Evolutionary conservation across 1,140 invertebrate genomes (phyloP), one percentile per base, ranked within the genome.

Genomic region (Oreohelix idahoensis): DNA sequence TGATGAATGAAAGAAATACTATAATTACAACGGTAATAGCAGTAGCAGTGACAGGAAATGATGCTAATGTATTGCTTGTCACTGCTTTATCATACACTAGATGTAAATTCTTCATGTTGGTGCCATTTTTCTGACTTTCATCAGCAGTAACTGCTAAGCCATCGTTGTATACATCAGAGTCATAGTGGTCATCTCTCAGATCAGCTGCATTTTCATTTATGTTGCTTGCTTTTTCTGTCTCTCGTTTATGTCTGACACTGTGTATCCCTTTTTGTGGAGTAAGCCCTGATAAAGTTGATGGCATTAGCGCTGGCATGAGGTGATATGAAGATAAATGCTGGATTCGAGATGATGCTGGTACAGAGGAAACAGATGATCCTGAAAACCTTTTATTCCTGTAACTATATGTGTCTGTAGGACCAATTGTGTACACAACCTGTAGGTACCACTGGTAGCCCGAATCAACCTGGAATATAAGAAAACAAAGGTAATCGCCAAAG

Each of bases 381-480:
- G 70, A 23, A 38, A 79, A 78, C 35, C 83, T 85, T 32, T 83
- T 84, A 45, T 83, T 85, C 20, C 71, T 74, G 75, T 84, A 77
- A 17, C 81, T 74, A 29, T 83, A 83, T 39, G 66, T 79, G 63
- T 89, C 86, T 29, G 88, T 66, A 36, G 90, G 87, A 13, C 88
- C 89, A 77, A 93, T 93, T 66, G 88, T 88, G 84, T 93, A 93
- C 0, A 93, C 80, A 0, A 93, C 92, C 87, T 93, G 93, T 35
- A 93, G 84, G 79, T 92, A 92, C 93, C 93, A 93, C 86, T 92
- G 90, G 79, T 93, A 87, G 8, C 92, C 92, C 35, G 92, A 90
- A 49, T 89, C 86, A n/a, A 90, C 88, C 91, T 92, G 82, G 20
- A 42, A 77, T 71, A 45, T 42, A 13, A 79, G 42, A 32, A 51